Evolutionary conservation across 2,113 vertebrate genomes (phyloP).

Genomic region (Anguilla japonica): DNA sequence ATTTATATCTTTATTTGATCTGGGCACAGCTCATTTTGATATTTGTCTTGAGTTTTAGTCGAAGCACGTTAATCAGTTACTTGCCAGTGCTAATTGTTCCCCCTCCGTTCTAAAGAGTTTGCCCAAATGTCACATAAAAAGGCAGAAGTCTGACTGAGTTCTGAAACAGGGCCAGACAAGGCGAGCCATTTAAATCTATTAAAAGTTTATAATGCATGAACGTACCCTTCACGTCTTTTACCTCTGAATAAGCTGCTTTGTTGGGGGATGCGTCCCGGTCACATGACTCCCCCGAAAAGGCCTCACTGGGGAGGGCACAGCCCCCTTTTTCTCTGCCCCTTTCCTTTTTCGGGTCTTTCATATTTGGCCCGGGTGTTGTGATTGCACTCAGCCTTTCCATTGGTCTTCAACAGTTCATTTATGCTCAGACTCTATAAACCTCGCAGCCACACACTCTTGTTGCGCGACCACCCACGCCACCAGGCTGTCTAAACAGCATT

Average conservation of each 20-base stretch:
- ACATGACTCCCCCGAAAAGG: constrained; percentile 49
- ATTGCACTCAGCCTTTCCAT: constrained; percentile 91
- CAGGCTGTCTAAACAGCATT: constrained; percentile 87
- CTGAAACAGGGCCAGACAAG: constrained; percentile 36
- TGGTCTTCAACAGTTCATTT: constrained; percentile 93
- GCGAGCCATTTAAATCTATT: constrained; percentile 79
- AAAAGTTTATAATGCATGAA: constrained; percentile 59
- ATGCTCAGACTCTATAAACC: constrained; percentile 83
- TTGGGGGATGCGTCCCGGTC: constrained; percentile 56
- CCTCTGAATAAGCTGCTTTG: constrained; percentile 74
- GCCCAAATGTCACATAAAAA: not conserved
- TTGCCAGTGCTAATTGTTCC: not conserved
- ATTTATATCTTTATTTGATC: not conserved
- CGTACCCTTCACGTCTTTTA: constrained; percentile 50
- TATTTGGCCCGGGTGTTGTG: constrained; percentile 76
- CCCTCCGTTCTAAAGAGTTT: not conserved
- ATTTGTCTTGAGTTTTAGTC: not conserved
- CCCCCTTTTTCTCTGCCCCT: constrained; percentile 18
- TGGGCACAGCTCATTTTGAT: not conserved
- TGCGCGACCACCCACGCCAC: constrained; percentile 84
- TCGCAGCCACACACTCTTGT: constrained; percentile 64
- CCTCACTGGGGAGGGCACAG: constrained; percentile 44
- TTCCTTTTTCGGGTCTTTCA: constrained; percentile 49
- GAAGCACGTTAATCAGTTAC: not conserved
- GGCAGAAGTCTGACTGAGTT: constrained; percentile 8